Conservation (phyloP, 1,140 invertebrate species). For the Eulimnadia texana region DNA sequence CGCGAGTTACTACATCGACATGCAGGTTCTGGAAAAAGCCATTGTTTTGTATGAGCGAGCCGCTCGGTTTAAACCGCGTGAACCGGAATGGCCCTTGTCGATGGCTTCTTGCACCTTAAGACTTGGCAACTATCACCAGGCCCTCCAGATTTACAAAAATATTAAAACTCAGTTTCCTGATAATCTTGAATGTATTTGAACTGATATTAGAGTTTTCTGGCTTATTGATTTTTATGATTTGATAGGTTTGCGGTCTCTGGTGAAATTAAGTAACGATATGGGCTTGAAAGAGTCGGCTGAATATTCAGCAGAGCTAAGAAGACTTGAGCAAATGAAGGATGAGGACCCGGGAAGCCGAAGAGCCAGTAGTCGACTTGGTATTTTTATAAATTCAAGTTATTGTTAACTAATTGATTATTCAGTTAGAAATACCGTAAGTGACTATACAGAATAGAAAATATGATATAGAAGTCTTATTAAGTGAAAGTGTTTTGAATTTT, state of each 20-base stretch:
- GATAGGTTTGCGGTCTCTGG: slow-evolving; percentile 57
- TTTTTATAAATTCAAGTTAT: not conserved
- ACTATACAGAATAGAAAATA: no score
- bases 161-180: slow-evolving; percentile 67
- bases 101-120: slow-evolving; percentile 68
- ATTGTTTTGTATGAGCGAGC: slow-evolving; percentile 76
- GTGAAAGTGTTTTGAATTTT: no score
- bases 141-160: slow-evolving; percentile 58
- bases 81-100: slow-evolving; percentile 69
- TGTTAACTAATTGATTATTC: not conserved
- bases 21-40: slow-evolving; percentile 79
- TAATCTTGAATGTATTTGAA: slow-evolving; percentile 56
- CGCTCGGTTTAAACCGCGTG: slow-evolving; percentile 66
- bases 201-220: not conserved
- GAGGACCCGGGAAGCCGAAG: slow-evolving; percentile 27
- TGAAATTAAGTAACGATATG: slow-evolving; percentile 63
- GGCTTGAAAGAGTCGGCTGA: slow-evolving; percentile 63
- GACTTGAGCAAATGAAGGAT: slow-evolving; percentile 61
- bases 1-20: slow-evolving; percentile 77
- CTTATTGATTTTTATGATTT: not conserved
- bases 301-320: slow-evolving; percentile 67
- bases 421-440: no score
- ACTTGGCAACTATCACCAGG: slow-evolving; percentile 69
- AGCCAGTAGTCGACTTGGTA: slow-evolving; percentile 27
- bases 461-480: no score